Conservation (phyloP, 2,113 vertebrate species). For the Sarotherodon lohbergeri region DNA sequence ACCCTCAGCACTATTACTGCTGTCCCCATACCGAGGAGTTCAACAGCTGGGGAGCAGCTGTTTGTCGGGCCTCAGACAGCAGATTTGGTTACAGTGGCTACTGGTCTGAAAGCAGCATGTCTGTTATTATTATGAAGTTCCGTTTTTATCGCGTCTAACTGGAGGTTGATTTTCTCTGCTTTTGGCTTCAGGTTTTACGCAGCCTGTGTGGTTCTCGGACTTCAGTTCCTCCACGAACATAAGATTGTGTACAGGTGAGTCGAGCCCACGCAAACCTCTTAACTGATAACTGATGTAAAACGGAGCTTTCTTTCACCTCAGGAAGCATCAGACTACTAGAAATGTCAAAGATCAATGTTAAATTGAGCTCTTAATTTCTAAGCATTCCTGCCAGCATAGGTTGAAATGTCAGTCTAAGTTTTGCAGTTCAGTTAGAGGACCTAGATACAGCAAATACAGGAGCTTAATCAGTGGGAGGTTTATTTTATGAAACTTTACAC, state of each 20-base stretch:
- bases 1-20: background rate
- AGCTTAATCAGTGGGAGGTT: background rate
- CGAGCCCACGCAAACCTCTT: background rate
- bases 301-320: background rate
- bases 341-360: background rate
- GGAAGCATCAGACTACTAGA: background rate
- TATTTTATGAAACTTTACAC: background rate
- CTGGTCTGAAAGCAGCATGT: background rate
- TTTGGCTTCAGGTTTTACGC: slow-evolving; percentile 84
- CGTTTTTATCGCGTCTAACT: background rate
- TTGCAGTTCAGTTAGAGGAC: background rate
- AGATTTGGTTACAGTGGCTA: background rate
- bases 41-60: background rate
- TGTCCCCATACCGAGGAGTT: background rate
- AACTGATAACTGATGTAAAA: background rate
- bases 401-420: background rate
- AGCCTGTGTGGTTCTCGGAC: slow-evolving; percentile 95
- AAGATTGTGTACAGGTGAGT: slow-evolving; percentile 97
- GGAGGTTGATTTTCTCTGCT: background rate
- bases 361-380: background rate
- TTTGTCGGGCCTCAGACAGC: background rate
- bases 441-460: background rate
- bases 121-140: background rate
- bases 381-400: background rate
- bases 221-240: slow-evolving; percentile 96